Base-by-base conservation (phyloP, 2,888 invertebrate genomes). In the Rotaria macrura region DNA sequence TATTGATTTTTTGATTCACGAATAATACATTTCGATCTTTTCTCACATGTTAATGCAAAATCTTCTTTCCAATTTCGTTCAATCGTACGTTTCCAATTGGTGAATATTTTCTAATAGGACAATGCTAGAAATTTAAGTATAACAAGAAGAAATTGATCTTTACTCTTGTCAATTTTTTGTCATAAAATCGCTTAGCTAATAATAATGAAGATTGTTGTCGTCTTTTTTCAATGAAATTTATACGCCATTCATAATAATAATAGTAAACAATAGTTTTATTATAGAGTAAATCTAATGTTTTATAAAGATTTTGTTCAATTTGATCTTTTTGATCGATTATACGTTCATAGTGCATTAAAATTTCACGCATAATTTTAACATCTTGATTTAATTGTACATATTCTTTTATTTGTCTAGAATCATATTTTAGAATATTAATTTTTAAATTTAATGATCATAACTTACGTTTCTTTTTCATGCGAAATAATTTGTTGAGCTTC, bases 11-110 rank as follows among this genome's bases (percentile, higher is more conserved):
- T 85, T 90, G 90, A 88, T n/a, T 88, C 88, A 86, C 88, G 87
- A 86, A 90, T 90, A 83, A 91, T 89, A 87, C 89, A 89, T 87
- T 90, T 89, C 0, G 90, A 90, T 87, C 90, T 90, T 43, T 88
- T 87, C 87, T 91, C 90, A 87, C 90, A 90, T 0, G 90, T 89
- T 85, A 89, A 89, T 87, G 90, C 90, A n/a, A 90, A 79, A 25
- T n/a, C 43, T 43, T 43, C 10, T 79, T 43, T 79, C 79, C 79
- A 79, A 43, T 34, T 25, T 79, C 20, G 79, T 79, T 43, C 79
- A 79, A 79, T n/a, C 14, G 43, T 7, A 43, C 34, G 14, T 34
- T 79, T 79, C 79, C 79, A 79, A n/a, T 43, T 43, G 25, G 25
- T n/a, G 14, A 79, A n/a, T 43, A n/a, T 14, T 79, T 79, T 65